Evolutionary conservation across 2,113 vertebrate species (phyloP).

Genomic region (Pterophyllum scalare): DNA sequence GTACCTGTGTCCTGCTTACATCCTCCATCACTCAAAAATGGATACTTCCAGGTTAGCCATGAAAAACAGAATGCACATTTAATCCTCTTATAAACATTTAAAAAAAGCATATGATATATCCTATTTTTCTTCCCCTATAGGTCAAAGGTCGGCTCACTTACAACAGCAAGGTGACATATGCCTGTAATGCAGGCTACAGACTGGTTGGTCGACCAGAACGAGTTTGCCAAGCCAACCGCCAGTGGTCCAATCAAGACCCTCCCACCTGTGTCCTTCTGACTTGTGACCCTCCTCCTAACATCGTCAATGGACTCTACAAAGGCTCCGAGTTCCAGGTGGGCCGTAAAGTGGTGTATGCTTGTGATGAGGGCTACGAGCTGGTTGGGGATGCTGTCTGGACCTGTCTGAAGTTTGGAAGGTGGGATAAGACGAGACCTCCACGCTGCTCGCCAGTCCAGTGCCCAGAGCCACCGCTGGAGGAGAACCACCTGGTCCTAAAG

Average conservation of each 20-base stretch:
- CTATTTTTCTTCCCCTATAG: constrained; percentile 64
- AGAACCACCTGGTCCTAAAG: constrained; percentile 90
- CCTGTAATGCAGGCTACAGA: constrained; percentile 87
- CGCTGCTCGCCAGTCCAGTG: constrained; percentile 91
- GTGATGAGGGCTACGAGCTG: constrained; percentile 93
- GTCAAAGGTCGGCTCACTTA: constrained; percentile 80
- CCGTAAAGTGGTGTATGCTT: constrained; percentile 89
- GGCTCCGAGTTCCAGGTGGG: constrained; percentile 90
- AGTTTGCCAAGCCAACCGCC: constrained; percentile 92
- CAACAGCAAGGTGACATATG: constrained; percentile 86
- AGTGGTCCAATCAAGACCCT: constrained; percentile 89
- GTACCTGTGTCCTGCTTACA: constrained; percentile 88
- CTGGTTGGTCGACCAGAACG: constrained; percentile 84
- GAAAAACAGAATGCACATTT: neutral
- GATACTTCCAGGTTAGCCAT: constrained; percentile 86
- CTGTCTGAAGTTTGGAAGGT: constrained; percentile 91
- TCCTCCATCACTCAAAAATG: constrained; percentile 87
- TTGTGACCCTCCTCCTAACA: constrained; percentile 87
- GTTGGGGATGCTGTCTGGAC: constrained; percentile 88
- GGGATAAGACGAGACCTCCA: constrained; percentile 86
- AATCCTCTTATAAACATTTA: neutral
- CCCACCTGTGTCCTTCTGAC: constrained; percentile 87
- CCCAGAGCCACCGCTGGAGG: constrained; percentile 89
- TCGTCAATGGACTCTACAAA: constrained; percentile 84
- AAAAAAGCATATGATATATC: neutral